A percentile compares a stretch with the other conserved stretches of the same genome.
These are phyloP conservation scores for Perognathus longimembris DNA, from an alignment of 2,113 vertebrate species.

Conservation along the genomic window DNA sequence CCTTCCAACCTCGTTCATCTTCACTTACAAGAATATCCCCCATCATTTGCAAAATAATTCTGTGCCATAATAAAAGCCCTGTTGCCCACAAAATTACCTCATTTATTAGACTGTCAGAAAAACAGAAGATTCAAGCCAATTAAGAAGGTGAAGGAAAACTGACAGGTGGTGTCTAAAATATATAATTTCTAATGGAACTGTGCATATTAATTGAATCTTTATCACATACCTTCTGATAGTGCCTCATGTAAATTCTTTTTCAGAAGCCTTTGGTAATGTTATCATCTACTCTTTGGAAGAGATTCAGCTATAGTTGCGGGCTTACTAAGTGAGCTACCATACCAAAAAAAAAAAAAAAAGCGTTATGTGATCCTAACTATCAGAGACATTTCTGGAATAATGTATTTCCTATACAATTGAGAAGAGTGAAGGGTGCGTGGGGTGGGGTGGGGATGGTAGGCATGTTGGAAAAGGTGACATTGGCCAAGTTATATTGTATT, in stretches of 20 bases:
- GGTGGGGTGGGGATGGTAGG: too few relatives aligned
- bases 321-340: neutral
- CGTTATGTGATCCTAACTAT: neutral
- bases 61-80: neutral
- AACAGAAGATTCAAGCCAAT: conserved; percentile 18
- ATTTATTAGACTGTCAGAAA: neutral
- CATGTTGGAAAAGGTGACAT: too few relatives aligned
- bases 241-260: neutral
- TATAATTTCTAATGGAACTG: neutral
- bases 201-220: conserved; percentile 10
- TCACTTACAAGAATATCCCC: neutral
- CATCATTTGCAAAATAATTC: neutral
- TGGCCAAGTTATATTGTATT: too few relatives aligned
- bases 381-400: conserved; percentile 17
- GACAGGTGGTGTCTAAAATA: neutral
- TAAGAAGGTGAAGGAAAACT: neutral
- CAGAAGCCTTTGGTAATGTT: neutral
- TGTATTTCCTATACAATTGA: too few relatives aligned
- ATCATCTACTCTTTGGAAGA: neutral
- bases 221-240: neutral
- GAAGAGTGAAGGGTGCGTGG: too few relatives aligned
- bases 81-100: neutral
- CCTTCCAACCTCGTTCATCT: neutral
- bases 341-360: neutral
- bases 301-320: neutral